A percentile compares a stretch with the other conserved stretches of the same genome.
Conservation (phyloP, 2,113 vertebrate genomes). For the Chelonoidis abingdonii region DNA sequence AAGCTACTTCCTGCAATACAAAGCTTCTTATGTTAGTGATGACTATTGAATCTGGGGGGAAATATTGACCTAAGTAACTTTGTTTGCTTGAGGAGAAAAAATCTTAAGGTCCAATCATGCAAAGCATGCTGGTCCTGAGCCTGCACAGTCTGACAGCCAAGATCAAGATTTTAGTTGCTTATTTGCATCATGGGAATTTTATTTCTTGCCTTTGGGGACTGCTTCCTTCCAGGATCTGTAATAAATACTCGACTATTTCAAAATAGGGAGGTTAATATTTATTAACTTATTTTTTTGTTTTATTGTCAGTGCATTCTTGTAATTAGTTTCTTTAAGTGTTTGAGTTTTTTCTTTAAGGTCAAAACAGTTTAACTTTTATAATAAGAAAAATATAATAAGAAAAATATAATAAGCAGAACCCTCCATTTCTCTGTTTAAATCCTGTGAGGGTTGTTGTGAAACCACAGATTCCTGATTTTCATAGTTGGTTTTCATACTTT, state of each 20-base stretch:
- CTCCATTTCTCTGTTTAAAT: neutral
- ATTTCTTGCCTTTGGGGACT: neutral
- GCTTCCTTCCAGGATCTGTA: neutral
- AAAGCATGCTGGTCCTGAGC: neutral
- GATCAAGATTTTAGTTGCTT: neutral
- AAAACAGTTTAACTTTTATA: neutral
- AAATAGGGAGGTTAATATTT: neutral
- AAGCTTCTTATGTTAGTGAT: neutral
- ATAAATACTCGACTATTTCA: neutral
- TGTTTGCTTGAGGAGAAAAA: neutral
- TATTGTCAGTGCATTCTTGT: neutral
- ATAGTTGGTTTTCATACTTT: constrained; percentile 60
- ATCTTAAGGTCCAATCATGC: neutral
- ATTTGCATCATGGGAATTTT: neutral
- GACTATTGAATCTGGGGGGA: neutral
- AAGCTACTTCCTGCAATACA: neutral
- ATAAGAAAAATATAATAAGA: constrained; percentile 2
- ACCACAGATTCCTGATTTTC: constrained; percentile 38
- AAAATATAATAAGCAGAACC: neutral
- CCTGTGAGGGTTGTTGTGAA: constrained; percentile 21
- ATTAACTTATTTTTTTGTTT: neutral
- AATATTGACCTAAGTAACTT: neutral
- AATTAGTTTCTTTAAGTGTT: neutral
- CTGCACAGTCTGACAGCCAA: neutral
- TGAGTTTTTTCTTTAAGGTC: constrained; percentile 16